Conservation (phyloP, 2,113 vertebrate genomes). For the Echinops telfairi region DNA sequence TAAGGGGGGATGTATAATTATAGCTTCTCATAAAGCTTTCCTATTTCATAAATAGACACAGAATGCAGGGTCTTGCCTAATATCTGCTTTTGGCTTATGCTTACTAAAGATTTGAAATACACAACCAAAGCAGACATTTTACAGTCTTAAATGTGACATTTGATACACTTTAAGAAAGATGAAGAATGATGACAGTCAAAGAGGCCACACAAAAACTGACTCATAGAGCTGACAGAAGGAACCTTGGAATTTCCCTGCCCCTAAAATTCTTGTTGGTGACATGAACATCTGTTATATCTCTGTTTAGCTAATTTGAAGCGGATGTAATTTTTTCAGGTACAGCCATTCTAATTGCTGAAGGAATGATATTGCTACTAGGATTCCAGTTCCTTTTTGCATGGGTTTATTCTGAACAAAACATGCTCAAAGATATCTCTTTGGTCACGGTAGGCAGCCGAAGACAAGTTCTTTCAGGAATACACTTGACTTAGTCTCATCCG, state of each 20-base stretch:
- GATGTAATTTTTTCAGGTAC: not conserved
- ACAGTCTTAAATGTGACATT: not conserved
- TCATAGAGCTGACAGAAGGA: not conserved
- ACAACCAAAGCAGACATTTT: not conserved
- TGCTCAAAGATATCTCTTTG: no score
- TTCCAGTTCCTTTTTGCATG: no score
- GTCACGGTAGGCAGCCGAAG: no score
- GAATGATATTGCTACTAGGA: no score
- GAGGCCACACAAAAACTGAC: not conserved
- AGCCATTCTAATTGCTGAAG: not conserved
- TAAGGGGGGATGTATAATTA: not conserved
- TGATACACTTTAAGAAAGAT: not conserved
- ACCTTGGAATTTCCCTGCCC: not conserved
- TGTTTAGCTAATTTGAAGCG: not conserved
- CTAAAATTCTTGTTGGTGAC: not conserved
- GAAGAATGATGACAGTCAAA: constrained; percentile 2
- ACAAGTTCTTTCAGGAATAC: no score
- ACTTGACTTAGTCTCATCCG: no score
- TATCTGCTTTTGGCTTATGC: not conserved
- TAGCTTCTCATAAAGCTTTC: constrained; percentile 1
- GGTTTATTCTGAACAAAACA: no score
- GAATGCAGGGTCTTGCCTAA: not conserved
- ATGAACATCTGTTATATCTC: not conserved
- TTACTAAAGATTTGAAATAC: not conserved
- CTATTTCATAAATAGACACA: not conserved